A percentile compares a stretch with the other conserved stretches of the same genome.
phyloP scores from a whole-genome alignment of 1,140 invertebrate species.

The Drosophila dunni region DNA sequence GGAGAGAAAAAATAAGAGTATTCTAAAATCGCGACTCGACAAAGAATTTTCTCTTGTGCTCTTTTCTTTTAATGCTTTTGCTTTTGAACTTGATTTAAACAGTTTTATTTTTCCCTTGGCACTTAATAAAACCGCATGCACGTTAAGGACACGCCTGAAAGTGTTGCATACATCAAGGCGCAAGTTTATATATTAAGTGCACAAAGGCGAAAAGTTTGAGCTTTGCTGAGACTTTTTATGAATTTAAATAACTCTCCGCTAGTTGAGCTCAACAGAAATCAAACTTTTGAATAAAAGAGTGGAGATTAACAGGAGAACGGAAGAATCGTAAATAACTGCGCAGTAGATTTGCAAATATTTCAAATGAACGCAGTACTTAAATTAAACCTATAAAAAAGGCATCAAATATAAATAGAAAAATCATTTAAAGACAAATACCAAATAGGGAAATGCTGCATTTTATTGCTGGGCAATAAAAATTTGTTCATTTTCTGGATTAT shows the following conservation, averaged over 20 bases:
- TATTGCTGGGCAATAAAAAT: constrained; percentile 41
- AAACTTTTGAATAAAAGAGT: not conserved
- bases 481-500: constrained; percentile 10
- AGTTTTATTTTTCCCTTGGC: not conserved
- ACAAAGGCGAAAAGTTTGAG: constrained; percentile 23
- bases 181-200: not conserved
- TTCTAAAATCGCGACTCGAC: too few relatives aligned
- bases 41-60: too few relatives aligned
- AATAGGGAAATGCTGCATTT: constrained; percentile 22
- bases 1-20: too few relatives aligned
- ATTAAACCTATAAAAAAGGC: constrained; percentile 31
- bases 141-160: not conserved
- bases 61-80: too few relatives aligned
- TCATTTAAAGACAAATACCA: constrained; percentile 37
- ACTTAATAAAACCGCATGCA: constrained; percentile 2
- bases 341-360: constrained; percentile 19
- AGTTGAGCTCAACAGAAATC: constrained; percentile 17
- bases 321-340: constrained; percentile 19
- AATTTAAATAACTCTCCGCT: constrained; percentile 10
- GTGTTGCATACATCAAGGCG: too few relatives aligned
- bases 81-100: not conserved
- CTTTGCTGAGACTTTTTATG: not conserved
- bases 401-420: constrained; percentile 40
- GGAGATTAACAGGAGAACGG: constrained; percentile 4
- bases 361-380: constrained; percentile 25